These are phyloP conservation scores for Dendronephthya gigantea DNA, from an alignment of 64 coral and sea anemone species.

Conservation along the genomic window DNA sequence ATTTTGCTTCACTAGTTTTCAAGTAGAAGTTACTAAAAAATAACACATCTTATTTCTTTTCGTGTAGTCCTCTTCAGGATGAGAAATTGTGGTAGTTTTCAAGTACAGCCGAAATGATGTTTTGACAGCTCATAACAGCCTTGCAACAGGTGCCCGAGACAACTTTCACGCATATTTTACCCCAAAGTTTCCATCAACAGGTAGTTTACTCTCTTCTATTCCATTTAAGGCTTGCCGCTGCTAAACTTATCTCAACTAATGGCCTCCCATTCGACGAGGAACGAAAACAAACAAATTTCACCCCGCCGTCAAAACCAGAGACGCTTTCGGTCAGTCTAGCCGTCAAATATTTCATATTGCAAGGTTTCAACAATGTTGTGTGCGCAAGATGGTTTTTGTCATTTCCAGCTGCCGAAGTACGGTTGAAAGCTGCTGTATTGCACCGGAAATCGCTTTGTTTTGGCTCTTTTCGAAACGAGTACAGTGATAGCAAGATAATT, in stretches of 20 bases:
- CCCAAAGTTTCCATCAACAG: neutral
- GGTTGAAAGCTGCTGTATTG: neutral
- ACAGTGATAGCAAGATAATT: too few species aligned
- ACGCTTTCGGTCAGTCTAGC: neutral
- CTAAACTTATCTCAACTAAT: neutral
- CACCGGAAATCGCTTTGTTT: neutral
- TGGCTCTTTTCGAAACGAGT: too few species aligned
- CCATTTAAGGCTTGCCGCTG: neutral
- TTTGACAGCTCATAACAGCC: neutral
- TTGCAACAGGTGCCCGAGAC: neutral
- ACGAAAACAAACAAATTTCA: neutral
- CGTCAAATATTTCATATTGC: neutral
- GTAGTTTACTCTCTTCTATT: neutral
- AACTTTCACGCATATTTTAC: neutral
- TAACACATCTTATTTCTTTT: too few species aligned
- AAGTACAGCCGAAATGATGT: neutral
- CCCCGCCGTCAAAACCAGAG: neutral
- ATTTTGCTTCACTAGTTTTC: too few species aligned
- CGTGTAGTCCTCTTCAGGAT: too few species aligned
- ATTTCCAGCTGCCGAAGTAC: neutral
- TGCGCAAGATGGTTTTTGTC: neutral
- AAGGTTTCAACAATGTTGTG: neutral
- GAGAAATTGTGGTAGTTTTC: too few species aligned
- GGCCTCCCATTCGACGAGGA: neutral
- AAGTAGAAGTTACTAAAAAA: too few species aligned